Percentiles rank a stretch among this genome's conserved stretches.
Evolutionary conservation across 2,113 vertebrate species (phyloP).

Genomic region (Amphiprion ocellaris): DNA sequence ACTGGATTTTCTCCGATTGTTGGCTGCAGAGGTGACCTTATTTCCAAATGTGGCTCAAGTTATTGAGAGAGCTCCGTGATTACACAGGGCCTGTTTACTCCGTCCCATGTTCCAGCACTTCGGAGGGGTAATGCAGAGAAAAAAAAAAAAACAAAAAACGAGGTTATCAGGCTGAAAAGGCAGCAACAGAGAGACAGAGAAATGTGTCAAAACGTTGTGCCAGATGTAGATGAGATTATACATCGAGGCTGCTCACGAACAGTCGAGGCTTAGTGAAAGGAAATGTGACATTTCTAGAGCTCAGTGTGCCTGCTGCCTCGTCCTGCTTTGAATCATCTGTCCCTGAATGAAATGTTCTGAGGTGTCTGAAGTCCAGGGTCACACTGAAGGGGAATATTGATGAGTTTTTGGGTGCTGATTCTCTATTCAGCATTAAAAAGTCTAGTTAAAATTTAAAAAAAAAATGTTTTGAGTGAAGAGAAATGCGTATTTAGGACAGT

Average conservation of each 20-base stretch:
- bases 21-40: conserved; percentile 39
- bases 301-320: background rate
- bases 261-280: conserved; percentile 33
- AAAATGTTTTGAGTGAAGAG: background rate
- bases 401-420: background rate
- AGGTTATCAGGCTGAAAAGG: conserved; percentile 44
- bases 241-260: background rate
- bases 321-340: conserved; percentile 2
- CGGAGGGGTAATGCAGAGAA: conserved; percentile 7
- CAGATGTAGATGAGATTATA: conserved; percentile 67
- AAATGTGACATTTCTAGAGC: conserved; percentile 39
- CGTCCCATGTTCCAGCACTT: conserved; percentile 46
- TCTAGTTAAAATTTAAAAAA: background rate
- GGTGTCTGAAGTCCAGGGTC: conserved; percentile 2
- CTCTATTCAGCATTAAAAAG: background rate
- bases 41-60: conserved; percentile 53
- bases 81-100: conserved; percentile 41
- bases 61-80: conserved; percentile 43
- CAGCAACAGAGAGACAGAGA: conserved; percentile 13
- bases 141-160: conserved; percentile 24
- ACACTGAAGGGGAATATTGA: background rate
- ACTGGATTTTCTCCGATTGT: conserved; percentile 11
- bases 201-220: conserved; percentile 48
- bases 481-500: conserved; percentile 10
- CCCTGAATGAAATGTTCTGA: conserved; percentile 21